These are phyloP conservation scores for Netelia inedita DNA, from an alignment of 2,888 invertebrate species.

Conservation along the genomic window DNA sequence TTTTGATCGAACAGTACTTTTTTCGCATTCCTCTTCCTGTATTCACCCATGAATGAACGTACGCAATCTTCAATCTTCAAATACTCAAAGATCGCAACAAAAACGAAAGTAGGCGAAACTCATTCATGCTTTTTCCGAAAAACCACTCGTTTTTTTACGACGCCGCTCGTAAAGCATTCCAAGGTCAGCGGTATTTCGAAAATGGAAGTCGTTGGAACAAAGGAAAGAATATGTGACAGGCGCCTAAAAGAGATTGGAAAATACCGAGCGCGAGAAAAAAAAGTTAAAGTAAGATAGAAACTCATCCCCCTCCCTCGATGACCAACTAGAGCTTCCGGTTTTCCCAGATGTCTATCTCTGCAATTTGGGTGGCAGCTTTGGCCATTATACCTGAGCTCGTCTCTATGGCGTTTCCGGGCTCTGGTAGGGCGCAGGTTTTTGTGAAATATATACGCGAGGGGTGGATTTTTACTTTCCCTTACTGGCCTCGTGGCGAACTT, in stretches of 20 bases:
- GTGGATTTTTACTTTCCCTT: constrained; percentile 56
- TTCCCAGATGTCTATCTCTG: constrained; percentile 64
- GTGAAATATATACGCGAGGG: constrained; percentile 42
- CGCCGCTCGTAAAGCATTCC: constrained; percentile 48
- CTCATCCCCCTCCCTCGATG: constrained; percentile 35
- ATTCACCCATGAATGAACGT: too few relatives aligned
- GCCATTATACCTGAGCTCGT: constrained; percentile 59
- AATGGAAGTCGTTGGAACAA: constrained; percentile 35
- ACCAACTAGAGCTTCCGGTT: constrained; percentile 67
- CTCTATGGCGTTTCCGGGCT: constrained; percentile 55
- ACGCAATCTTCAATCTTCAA: background rate
- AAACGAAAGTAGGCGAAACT: background rate
- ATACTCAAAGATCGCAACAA: background rate
- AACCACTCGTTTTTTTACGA: constrained; percentile 63
- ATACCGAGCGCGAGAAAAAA: constrained; percentile 28
- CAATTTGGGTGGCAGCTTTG: constrained; percentile 53
- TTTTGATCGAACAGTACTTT: too few relatives aligned
- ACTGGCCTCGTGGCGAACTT: constrained; percentile 9
- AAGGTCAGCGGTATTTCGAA: constrained; percentile 43
- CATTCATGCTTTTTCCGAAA: constrained; percentile 12
- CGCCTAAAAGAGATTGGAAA: constrained; percentile 7
- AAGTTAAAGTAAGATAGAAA: constrained; percentile 16
- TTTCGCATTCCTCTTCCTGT: too few relatives aligned
- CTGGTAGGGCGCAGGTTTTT: background rate
- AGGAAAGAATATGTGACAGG: constrained; percentile 24